These are phyloP conservation scores for Cephalophus harveyi DNA, from an alignment of 2,113 vertebrate species.

Conservation along the genomic window DNA sequence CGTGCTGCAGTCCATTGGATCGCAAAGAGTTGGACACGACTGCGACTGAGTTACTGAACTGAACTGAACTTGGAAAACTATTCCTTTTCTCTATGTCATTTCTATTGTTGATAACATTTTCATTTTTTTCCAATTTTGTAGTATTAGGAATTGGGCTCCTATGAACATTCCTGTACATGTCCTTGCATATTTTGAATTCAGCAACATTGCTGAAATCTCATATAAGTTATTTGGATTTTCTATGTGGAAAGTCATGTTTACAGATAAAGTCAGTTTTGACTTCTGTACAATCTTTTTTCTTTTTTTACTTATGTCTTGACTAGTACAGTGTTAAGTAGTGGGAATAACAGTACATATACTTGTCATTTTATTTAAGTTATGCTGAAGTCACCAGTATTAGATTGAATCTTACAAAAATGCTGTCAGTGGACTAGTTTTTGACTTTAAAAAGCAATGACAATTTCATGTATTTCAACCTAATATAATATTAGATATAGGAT, in stretches of 20 bases:
- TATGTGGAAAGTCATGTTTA: neutral
- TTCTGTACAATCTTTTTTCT: neutral
- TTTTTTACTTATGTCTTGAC: neutral
- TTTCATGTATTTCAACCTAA: neutral
- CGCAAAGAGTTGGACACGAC: fast-evolving
- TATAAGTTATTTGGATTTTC: neutral
- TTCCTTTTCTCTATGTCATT: neutral
- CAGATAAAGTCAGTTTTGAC: neutral
- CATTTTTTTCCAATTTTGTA: neutral
- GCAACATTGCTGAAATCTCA: neutral
- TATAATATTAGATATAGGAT: neutral
- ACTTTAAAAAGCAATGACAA: neutral
- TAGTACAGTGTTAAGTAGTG: neutral
- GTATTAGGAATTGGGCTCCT: neutral
- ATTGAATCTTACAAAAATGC: neutral
- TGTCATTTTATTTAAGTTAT: neutral
- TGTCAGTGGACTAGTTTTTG: neutral
- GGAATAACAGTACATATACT: neutral
- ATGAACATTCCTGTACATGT: neutral
- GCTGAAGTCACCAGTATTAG: neutral
- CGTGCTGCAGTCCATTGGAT: neutral
- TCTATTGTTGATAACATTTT: neutral
- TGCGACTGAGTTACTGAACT: neutral
- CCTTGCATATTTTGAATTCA: neutral
- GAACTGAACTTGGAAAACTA: neutral